Evolutionary conservation across 2,888 invertebrate genomes (phyloP), one percentile per base, ranked within the genome.

Genomic region (Eupithecia insigniata): DNA sequence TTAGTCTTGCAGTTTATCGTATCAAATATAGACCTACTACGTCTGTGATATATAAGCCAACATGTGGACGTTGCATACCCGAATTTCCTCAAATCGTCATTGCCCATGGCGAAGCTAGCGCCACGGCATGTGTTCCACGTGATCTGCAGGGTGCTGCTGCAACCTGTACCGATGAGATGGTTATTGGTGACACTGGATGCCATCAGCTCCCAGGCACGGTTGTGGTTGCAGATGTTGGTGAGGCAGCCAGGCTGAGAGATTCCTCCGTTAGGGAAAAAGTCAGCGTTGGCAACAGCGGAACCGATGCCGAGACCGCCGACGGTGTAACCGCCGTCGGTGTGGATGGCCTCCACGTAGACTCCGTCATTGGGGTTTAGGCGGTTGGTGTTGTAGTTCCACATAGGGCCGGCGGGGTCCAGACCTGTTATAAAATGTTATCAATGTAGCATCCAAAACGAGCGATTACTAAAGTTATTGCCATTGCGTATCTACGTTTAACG

Each of bases 211-310:
- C 85, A 89, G 6, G 90, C 84, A 8, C 89, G 86, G 72, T 88
- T 86, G 80, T 90, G 90, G 76, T 86, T 81, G 80, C 90, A 90
- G 14, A 87, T 28, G 69, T 78, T 83, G 18, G 83, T 82, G 0
- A 82, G 1, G 70, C 90, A 90, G 12, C 88, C 89, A 1, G 90
- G 88, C 69, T 89, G 88, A 7, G 83, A 82, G 58, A 76, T 84
- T 2, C 95, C 95, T 58, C 92, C 91, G 79, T 95, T 95, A 22
- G 95, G 95, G 92, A 94, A 95, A 85, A 95, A 95, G 83, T 95
- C 95, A 2, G 86, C 95, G 76, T 95, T 88, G 1, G 92, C 95
- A 8, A 95, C 84, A 8, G 90, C 83, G 1, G 86, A 82, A 0
- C 95, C 95, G 32, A 90, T 95, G 83, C 80, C 95, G 83, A 78